phyloP scores from a whole-genome alignment of 1,140 invertebrate species.

The Megalonaias nervosa region DNA sequence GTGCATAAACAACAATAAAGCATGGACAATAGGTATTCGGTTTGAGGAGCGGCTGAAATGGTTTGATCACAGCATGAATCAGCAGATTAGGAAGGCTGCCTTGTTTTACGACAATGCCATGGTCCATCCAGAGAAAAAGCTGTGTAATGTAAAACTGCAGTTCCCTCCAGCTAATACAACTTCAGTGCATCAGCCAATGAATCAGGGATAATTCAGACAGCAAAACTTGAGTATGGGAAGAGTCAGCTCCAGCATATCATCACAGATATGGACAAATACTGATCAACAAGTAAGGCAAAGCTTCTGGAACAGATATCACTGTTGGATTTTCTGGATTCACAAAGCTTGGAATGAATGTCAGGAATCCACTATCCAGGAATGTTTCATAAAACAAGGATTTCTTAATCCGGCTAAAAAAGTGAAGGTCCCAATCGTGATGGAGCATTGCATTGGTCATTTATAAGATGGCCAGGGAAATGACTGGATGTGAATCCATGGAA shows the following conservation, averaged over 20 bases:
- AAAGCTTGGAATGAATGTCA: slow-evolving; percentile 23
- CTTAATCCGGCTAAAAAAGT: no score
- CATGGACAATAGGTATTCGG: slow-evolving; percentile 72
- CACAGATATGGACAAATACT: slow-evolving; percentile 29
- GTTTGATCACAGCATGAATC: slow-evolving; percentile 41
- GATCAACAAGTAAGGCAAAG: slow-evolving; percentile 4
- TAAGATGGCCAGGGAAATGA: no score
- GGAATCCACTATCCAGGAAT: slow-evolving; percentile 26
- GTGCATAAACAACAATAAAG: slow-evolving; percentile 58
- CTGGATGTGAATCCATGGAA: no score
- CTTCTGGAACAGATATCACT: slow-evolving; percentile 21
- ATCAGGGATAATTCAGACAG: slow-evolving; percentile 23
- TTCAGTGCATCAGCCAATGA: slow-evolving; percentile 25
- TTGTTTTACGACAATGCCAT: slow-evolving; percentile 53
- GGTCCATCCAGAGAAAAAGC: slow-evolving; percentile 34
- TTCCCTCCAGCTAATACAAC: slow-evolving; percentile 66
- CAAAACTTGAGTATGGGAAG: slow-evolving; percentile 22
- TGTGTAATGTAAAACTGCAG: slow-evolving; percentile 65
- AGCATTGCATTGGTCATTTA: no score
- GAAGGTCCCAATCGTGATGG: no score
- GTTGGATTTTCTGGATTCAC: slow-evolving; percentile 24
- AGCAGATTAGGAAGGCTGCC: slow-evolving; percentile 32
- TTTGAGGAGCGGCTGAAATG: slow-evolving; percentile 55
- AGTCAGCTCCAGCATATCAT: no score
- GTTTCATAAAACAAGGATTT: slow-evolving; percentile 20